These are phyloP conservation scores for Archilochus colubris DNA, from an alignment of 2,113 vertebrate species.

Conservation along the genomic window DNA sequence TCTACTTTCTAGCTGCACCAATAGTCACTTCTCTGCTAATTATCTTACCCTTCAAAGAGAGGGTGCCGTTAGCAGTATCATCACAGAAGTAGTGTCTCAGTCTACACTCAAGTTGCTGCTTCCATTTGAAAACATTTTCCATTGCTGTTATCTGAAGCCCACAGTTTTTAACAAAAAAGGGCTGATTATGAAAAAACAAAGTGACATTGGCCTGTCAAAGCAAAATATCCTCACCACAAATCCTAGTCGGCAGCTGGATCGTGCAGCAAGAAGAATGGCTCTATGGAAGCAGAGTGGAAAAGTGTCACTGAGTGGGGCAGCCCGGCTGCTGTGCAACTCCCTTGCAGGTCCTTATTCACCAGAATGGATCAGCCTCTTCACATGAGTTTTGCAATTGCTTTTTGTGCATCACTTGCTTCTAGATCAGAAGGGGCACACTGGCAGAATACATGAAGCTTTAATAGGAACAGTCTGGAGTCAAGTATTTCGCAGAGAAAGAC, in stretches of 20 bases:
- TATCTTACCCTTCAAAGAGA: background rate
- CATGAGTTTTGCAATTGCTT: background rate
- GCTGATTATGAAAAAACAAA: slow-evolving; percentile 13
- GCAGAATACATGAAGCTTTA: background rate
- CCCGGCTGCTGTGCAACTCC: background rate
- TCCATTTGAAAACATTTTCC: background rate
- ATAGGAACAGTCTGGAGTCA: background rate
- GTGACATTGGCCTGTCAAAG: background rate
- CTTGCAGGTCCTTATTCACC: background rate
- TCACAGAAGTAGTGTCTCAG: background rate
- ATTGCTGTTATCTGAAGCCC: background rate
- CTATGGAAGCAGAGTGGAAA: background rate
- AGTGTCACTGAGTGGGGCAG: rapidly evolving
- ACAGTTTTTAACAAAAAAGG: slow-evolving; percentile 3
- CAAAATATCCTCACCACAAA: background rate
- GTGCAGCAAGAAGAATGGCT: background rate
- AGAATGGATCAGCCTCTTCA: background rate
- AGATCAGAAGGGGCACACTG: background rate
- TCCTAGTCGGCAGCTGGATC: background rate
- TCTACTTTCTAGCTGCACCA: slow-evolving; percentile 21
- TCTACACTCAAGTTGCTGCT: background rate
- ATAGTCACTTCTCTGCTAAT: slow-evolving; percentile 44
- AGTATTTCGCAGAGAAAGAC: background rate
- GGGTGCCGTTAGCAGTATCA: background rate
- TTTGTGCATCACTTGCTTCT: background rate